A percentile compares a stretch with the other conserved stretches of the same genome.
These are phyloP conservation scores for Lutjanus erythropterus DNA, from an alignment of 2,113 vertebrate species.

Conservation along the genomic window DNA sequence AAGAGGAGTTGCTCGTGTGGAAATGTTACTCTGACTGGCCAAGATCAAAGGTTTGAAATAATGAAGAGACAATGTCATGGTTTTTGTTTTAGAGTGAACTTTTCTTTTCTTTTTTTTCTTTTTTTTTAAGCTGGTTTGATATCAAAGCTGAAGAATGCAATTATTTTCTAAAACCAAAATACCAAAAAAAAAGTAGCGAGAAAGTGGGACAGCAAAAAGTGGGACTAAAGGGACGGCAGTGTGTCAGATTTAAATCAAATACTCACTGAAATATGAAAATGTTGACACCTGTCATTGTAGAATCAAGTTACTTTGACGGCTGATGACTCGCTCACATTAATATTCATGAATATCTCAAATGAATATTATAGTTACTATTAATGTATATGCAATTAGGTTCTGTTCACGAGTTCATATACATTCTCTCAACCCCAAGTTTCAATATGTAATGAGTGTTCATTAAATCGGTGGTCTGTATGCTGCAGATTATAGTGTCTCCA, in stretches of 20 bases:
- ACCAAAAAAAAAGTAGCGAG: slow-evolving; percentile 10
- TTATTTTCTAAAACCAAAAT: slow-evolving; percentile 48
- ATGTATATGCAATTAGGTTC: not conserved
- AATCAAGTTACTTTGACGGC: not conserved
- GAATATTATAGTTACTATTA: slow-evolving; percentile 3
- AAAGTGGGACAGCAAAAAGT: slow-evolving; percentile 29
- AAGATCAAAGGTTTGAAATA: slow-evolving; percentile 62
- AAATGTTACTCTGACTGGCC: slow-evolving; percentile 33
- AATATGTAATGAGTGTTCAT: slow-evolving; percentile 31
- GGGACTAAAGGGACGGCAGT: not conserved
- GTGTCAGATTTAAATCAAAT: slow-evolving; percentile 10
- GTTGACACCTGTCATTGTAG: slow-evolving; percentile 14
- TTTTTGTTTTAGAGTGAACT: slow-evolving; percentile 39
- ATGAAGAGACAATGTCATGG: slow-evolving; percentile 41
- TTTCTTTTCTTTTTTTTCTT: slow-evolving; percentile 7
- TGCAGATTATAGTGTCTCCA: not conserved
- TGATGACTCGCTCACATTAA: slow-evolving; percentile 11
- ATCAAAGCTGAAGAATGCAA: slow-evolving; percentile 51
- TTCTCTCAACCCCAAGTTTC: slow-evolving; percentile 3
- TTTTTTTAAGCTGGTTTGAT: slow-evolving; percentile 13
- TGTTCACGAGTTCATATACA: slow-evolving; percentile 6
- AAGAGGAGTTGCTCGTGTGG: slow-evolving; percentile 7
- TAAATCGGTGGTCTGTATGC: not conserved
- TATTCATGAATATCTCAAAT: slow-evolving; percentile 7
- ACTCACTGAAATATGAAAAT: not conserved